phyloP scores from a whole-genome alignment of 2,797 vertebrate genomes.

The Zenarchopterus dispar region DNA sequence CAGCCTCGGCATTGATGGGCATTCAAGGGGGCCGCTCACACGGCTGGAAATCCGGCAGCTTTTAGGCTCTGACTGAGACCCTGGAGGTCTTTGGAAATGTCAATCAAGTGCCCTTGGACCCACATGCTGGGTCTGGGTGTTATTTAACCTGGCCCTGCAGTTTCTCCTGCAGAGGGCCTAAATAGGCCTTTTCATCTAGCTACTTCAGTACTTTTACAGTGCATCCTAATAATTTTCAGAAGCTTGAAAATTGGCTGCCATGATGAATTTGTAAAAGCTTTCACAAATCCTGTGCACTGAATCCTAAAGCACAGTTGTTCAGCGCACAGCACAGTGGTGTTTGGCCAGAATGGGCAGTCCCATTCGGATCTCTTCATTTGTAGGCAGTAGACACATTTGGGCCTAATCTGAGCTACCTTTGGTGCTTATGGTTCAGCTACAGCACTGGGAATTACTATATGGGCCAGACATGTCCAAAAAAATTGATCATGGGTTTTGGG shows the following conservation, averaged over 20 bases:
- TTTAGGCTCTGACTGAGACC: conserved; percentile 67
- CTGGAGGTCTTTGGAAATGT: conserved; percentile 72
- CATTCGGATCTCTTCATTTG: no score
- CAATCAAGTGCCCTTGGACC: conserved; percentile 64
- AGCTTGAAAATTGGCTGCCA: neutral
- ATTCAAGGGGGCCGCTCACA: conserved; percentile 57
- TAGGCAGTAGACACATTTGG: no score
- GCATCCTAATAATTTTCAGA: neutral
- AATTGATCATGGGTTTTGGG: no score
- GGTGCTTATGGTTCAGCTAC: no score
- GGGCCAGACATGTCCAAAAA: no score
- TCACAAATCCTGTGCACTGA: no score
- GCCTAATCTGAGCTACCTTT: no score
- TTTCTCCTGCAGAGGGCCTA: conserved; percentile 18
- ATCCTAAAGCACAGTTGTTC: no score
- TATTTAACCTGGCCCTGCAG: conserved; percentile 31
- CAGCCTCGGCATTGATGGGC: conserved; percentile 67
- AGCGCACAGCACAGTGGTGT: neutral
- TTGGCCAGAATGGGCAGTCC: no score
- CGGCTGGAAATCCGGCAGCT: conserved; percentile 69
- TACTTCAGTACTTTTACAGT: no score
- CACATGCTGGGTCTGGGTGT: conserved; percentile 56
- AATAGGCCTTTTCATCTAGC: neutral
- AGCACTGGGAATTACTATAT: no score
- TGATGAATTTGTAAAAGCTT: neutral